Percentiles rank a stretch among this genome's conserved stretches.
These are phyloP conservation scores for Jaculus jaculus DNA, from an alignment of 2,113 vertebrate species.

Conservation along the genomic window DNA sequence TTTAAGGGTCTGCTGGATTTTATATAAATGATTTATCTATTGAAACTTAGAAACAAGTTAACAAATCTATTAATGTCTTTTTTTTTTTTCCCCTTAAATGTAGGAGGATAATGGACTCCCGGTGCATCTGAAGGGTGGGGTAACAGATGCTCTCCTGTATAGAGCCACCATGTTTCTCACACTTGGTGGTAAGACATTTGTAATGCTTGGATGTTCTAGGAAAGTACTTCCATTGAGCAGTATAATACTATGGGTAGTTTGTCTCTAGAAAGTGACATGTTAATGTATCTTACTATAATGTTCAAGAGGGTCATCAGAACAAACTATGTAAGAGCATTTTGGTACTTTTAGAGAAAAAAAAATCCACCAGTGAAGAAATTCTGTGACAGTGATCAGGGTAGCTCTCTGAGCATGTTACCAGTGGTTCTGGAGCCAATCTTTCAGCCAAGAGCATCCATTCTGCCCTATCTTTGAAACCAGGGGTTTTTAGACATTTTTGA, in stretches of 20 bases:
- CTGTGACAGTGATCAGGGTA: not conserved
- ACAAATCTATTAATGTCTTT: not conserved
- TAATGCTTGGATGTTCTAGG: not conserved
- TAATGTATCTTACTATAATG: not conserved
- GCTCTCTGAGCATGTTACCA: not conserved
- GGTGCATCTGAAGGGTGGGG: conserved; percentile 92
- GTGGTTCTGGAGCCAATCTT: not conserved
- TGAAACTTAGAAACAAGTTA: conserved; percentile 36
- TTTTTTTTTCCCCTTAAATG: not conserved
- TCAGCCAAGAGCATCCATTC: not conserved
- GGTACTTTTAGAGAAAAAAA: not conserved
- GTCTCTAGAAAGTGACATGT: not conserved
- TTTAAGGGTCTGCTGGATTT: not conserved
- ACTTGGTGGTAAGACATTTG: conserved; percentile 87
- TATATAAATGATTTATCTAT: conserved; percentile 17
- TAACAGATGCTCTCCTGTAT: conserved; percentile 89
- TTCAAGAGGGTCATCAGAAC: not conserved
- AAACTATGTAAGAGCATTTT: not conserved
- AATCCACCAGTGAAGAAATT: not conserved
- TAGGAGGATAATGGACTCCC: conserved; percentile 95
- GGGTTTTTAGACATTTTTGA: not conserved
- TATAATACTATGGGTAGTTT: not conserved
- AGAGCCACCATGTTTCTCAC: conserved; percentile 87
- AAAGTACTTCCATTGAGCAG: not conserved
- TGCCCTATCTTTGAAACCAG: not conserved